A percentile compares a stretch with the other conserved stretches of the same genome.
phyloP scores from a whole-genome alignment of 2,113 vertebrate species.

The Cinclus mexicanus region DNA sequence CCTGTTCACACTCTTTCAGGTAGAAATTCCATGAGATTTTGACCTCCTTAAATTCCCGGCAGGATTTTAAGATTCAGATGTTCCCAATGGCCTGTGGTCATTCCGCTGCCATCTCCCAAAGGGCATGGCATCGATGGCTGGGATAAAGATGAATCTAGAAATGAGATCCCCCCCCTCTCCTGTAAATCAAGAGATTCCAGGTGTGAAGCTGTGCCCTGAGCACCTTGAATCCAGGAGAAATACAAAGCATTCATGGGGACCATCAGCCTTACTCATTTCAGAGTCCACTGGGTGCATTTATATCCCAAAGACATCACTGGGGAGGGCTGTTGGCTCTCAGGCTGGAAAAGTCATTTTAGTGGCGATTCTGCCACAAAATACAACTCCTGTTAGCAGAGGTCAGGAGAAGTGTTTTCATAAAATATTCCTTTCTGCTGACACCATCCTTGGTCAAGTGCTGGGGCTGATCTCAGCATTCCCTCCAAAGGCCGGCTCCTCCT shows the following conservation, averaged over 20 bases:
- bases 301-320: not conserved
- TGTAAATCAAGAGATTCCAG: not conserved
- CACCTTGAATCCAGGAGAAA: not conserved
- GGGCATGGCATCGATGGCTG: rapidly evolving
- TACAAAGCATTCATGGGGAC: not conserved
- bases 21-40: not conserved
- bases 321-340: not conserved
- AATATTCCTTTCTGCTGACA: conserved; percentile 7
- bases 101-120: not conserved
- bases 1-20: not conserved
- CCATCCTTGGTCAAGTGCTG: not conserved
- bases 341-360: not conserved
- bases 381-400: not conserved
- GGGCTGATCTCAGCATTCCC: not conserved
- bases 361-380: not conserved
- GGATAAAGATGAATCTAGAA: not conserved
- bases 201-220: not conserved
- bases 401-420: not conserved
- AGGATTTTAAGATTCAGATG: not conserved
- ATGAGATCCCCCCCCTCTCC: rapidly evolving
- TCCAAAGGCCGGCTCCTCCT: not conserved
- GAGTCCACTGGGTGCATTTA: not conserved
- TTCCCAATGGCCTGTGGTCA: not conserved
- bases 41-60: not conserved
- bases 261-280: not conserved